Evolutionary conservation across 1,140 invertebrate species (phyloP).

Genomic region (Drosophila leontia): DNA sequence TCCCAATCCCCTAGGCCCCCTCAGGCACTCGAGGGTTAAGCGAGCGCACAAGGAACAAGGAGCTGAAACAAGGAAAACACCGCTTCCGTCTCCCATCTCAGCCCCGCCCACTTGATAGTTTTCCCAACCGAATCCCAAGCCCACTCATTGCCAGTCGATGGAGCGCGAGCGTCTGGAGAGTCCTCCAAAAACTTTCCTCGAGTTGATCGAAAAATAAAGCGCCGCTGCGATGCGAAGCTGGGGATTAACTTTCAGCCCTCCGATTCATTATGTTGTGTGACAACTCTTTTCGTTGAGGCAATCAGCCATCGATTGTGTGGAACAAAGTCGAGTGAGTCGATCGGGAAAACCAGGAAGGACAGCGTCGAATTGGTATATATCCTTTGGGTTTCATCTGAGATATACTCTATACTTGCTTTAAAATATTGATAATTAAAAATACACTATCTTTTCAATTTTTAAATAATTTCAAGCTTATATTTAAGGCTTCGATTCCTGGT

Average conservation of each 20-base stretch:
- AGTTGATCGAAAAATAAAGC: conserved; percentile 59
- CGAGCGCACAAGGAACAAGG: conserved; percentile 33
- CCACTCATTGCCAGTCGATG: conserved; percentile 54
- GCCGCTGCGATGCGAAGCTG: not conserved
- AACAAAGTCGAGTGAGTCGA: not conserved
- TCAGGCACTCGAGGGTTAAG: conserved; percentile 39
- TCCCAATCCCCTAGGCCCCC: no score
- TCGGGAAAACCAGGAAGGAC: not conserved
- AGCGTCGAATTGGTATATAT: no score
- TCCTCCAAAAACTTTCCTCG: conserved; percentile 48
- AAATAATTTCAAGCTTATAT: not conserved
- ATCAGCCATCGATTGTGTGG: conserved; percentile 31
- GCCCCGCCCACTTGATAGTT: conserved; percentile 48
- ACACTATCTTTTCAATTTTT: not conserved
- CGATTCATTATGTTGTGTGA: conserved; percentile 44
- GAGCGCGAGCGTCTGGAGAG: conserved; percentile 43
- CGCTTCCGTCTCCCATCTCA: not conserved
- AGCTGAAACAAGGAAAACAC: conserved; percentile 16
- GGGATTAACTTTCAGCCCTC: conserved; percentile 9
- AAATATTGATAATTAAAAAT: not conserved
- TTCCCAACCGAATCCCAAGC: conserved; percentile 30
- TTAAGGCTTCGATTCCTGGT: not conserved
- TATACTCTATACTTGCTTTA: no score
- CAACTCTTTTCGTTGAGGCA: conserved; percentile 28
- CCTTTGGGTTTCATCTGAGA: no score